These are phyloP conservation scores for Ictidomys tridecemlineatus DNA, from an alignment of 2,113 vertebrate species.

Conservation along the genomic window DNA sequence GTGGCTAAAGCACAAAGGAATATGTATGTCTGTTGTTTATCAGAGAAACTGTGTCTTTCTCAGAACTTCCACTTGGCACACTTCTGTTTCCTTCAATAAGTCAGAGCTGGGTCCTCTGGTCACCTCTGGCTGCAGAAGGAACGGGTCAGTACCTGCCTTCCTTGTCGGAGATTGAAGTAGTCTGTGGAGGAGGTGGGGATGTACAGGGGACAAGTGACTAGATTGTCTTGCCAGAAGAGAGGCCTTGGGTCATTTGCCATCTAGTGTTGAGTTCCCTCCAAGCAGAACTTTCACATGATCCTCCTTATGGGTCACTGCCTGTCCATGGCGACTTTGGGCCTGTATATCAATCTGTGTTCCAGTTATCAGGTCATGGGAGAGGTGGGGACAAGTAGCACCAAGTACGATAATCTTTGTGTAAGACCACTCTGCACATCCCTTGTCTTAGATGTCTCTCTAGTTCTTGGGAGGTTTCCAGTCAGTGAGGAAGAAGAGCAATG, in stretches of 20 bases:
- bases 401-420: neutral
- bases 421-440: neutral
- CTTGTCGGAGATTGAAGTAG: neutral
- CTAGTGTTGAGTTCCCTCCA: neutral
- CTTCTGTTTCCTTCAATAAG: neutral
- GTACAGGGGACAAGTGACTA: neutral
- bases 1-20: neutral
- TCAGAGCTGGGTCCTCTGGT: constrained; percentile 3
- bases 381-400: no score
- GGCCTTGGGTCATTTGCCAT: neutral
- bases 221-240: neutral
- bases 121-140: neutral
- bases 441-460: neutral
- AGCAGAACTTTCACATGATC: no score
- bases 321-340: neutral
- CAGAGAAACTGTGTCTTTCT: neutral
- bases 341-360: neutral
- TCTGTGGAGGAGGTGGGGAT: neutral
- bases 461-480: neutral
- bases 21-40: neutral
- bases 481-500: neutral
- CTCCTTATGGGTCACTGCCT: neutral
- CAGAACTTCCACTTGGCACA: neutral
- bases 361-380: neutral
- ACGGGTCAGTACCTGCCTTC: neutral